These are phyloP conservation scores for Crypturellus tataupa DNA, from an alignment of 2,797 vertebrate genomes.

Conservation along the genomic window DNA sequence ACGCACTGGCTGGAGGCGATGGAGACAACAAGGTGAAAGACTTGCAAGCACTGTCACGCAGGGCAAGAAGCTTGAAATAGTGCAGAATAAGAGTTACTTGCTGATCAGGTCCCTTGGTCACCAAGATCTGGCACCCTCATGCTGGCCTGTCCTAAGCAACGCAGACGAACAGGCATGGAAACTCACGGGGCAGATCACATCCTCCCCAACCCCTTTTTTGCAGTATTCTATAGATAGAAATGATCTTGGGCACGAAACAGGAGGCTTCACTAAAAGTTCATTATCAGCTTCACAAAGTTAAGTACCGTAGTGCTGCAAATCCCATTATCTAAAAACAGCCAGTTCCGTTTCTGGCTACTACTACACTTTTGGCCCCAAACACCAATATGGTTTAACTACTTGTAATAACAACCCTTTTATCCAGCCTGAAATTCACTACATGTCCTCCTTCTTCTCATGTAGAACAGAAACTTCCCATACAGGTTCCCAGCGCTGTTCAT, in stretches of 20 bases:
- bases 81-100: not conserved
- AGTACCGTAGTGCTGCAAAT: not conserved
- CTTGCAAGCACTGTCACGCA: not conserved
- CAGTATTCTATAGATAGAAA: not conserved
- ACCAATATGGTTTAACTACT: not conserved
- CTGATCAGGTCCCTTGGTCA: fast-evolving
- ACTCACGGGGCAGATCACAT: not conserved
- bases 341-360: not conserved
- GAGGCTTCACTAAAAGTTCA: not conserved
- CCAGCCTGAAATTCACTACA: not conserved
- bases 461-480: not conserved
- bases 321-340: not conserved
- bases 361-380: not conserved
- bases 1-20: not conserved
- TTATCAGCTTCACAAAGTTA: not conserved
- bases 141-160: not conserved
- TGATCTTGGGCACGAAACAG: not conserved
- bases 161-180: not conserved
- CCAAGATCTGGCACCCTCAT: not conserved
- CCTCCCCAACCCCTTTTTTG: not conserved
- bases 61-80: not conserved
- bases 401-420: not conserved
- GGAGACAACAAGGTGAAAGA: not conserved
- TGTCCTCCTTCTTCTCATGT: not conserved
- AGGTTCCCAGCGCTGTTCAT: not conserved